Evolutionary conservation across 2,888 invertebrate species (phyloP).

Genomic region (Cosmia pyralina): DNA sequence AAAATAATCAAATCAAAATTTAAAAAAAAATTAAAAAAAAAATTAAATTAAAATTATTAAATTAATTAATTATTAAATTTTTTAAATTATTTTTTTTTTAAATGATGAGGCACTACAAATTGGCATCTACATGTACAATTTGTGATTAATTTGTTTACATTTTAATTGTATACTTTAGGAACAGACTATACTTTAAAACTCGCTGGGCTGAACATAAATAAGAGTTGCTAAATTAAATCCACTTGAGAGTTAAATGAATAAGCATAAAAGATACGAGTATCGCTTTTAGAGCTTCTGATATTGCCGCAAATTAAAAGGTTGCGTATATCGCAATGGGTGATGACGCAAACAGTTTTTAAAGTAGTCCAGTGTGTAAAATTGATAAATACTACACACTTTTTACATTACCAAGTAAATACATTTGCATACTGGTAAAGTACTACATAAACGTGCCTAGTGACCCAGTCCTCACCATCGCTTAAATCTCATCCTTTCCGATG

Average conservation of each 20-base stretch:
- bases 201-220: background rate
- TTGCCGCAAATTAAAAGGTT: constrained; percentile 22
- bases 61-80: too few relatives aligned
- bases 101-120: background rate
- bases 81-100: too few relatives aligned
- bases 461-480: background rate
- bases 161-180: background rate
- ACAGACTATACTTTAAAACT: background rate
- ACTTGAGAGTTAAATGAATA: background rate
- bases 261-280: background rate
- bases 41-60: too few relatives aligned
- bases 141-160: background rate
- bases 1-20: background rate
- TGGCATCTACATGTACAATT: background rate
- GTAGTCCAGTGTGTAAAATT: constrained; percentile 7
- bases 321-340: background rate
- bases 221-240: background rate
- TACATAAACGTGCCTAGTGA: background rate
- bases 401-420: constrained; percentile 6
- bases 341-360: constrained; percentile 6
- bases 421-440: background rate
- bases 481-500: background rate
- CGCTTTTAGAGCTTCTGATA: constrained; percentile 11
- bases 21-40: too few relatives aligned
- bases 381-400: constrained; percentile 24